These are phyloP conservation scores for Heliothis virescens DNA, from an alignment of 1,140 invertebrate species.

Conservation along the genomic window DNA sequence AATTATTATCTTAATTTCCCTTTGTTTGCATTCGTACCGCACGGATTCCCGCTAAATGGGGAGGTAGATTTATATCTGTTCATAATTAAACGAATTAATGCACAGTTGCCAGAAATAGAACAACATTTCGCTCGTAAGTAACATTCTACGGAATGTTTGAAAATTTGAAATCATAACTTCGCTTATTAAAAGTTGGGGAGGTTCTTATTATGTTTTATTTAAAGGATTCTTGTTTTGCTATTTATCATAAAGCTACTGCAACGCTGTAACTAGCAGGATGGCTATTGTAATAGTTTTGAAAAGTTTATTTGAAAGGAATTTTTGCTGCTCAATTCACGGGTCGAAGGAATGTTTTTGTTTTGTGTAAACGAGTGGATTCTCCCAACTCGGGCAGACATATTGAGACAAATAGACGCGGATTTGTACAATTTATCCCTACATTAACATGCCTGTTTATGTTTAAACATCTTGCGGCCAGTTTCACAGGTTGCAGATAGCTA, in stretches of 20 bases:
- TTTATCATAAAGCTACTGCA: background rate
- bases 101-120: background rate
- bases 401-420: too few species aligned
- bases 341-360: too few species aligned
- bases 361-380: too few species aligned
- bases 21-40: slow-evolving; percentile 14
- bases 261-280: too few species aligned
- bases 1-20: slow-evolving; percentile 25
- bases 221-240: background rate
- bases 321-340: too few species aligned
- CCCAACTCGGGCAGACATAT: too few species aligned
- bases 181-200: slow-evolving; percentile 8
- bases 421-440: too few species aligned
- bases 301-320: too few species aligned
- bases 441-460: too few species aligned
- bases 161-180: slow-evolving; percentile 12
- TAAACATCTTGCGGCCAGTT: too few species aligned
- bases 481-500: too few species aligned
- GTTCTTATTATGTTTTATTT: background rate
- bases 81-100: slow-evolving; percentile 8
- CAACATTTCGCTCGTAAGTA: background rate
- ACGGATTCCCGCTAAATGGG: background rate
- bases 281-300: too few species aligned
- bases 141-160: background rate
- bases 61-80: slow-evolving; percentile 20